Evolutionary conservation across 2,797 vertebrate genomes (phyloP), one percentile per base, ranked within the genome.

Genomic region (Cirrhinus molitorella): DNA sequence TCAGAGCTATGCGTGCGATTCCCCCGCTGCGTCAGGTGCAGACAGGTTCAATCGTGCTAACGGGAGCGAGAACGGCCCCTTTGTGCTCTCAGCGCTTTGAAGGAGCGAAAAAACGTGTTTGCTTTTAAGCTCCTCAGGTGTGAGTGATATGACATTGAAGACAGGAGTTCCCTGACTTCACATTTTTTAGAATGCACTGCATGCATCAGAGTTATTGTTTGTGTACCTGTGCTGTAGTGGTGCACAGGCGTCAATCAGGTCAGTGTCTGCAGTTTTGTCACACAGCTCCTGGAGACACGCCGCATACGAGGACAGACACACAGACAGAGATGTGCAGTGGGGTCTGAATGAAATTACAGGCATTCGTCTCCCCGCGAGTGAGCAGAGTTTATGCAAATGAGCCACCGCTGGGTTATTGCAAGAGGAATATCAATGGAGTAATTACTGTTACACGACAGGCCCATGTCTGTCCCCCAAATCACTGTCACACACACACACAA

Each of bases 341-440:
- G 92, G 91, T 91, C 92, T 93, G 93, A 91, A 93, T 93, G 91
- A 94, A 94, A 95, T 96, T 95, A 92, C 88, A 87, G 92, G 92
- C 92, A 94, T 91, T 92, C 93, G 90, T 92, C 93, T 92, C 91
- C 89, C 91, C 88, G 81, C 89, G 59, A 66, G 91, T 92, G 92
- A 92, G 92, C 74, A 91, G 94, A 95, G 92, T 94, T 95, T 96
- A 96, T 96, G 96, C 93, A 96, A 96, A 96, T 96, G 95, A 94
- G 95, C 91, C 93, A 94, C 94, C 94, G 95, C 95, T 95, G 95
- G 90, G 90, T 95, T 95, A 95, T 95, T 95, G 96, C 95, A 94
- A 91, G 91, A 95, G 94, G 95, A 95, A 96, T 96, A 96, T 96
- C 96, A 96, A 96, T 96, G 95, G 95, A 95, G 96, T 96, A 96